A percentile compares a stretch with the other conserved stretches of the same genome.
Conservation (phyloP, 2,888 invertebrate species). For the Galerucella pusilla region DNA sequence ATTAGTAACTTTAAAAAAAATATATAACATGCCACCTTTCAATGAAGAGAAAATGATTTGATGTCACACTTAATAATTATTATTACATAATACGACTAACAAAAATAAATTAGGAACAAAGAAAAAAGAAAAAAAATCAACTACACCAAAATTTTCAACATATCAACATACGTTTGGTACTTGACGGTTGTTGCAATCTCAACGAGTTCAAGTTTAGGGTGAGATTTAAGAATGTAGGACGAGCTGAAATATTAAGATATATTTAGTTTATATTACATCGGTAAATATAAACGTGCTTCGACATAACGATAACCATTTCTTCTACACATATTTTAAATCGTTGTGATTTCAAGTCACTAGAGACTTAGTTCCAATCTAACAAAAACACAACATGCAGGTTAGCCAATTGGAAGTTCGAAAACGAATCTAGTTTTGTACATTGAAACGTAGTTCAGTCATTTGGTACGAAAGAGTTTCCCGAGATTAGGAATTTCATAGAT, state of each 20-base stretch:
- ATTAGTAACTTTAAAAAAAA: background rate
- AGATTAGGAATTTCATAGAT: too few species aligned
- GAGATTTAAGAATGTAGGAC: constrained; percentile 98
- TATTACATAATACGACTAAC: constrained; percentile 6
- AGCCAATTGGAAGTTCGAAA: constrained; percentile 52
- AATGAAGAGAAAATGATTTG: background rate
- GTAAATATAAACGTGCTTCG: constrained; percentile 33
- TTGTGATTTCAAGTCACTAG: constrained; percentile 61
- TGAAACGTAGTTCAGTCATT: constrained; percentile 4
- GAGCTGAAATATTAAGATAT: constrained; percentile 80
- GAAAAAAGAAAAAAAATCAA: constrained; percentile 34
- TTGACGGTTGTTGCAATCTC: constrained; percentile 85
- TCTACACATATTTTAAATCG: constrained; percentile 37
- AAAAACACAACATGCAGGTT: constrained; percentile 59
- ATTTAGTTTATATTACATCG: constrained; percentile 37
- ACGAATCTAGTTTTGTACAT: constrained; percentile 30
- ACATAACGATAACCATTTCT: constrained; percentile 35
- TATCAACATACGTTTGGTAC: constrained; percentile 82
- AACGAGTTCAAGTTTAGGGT: constrained; percentile 93
- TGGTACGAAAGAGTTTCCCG: too few species aligned
- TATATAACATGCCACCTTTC: background rate
- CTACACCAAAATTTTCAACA: constrained; percentile 45
- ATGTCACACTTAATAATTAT: background rate
- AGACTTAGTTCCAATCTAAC: constrained; percentile 60
- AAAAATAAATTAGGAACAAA: constrained; percentile 31